Evolutionary conservation across 2,113 vertebrate genomes (phyloP), one percentile per base, ranked within the genome.

Genomic region (Poeciliopsis prolifica): DNA sequence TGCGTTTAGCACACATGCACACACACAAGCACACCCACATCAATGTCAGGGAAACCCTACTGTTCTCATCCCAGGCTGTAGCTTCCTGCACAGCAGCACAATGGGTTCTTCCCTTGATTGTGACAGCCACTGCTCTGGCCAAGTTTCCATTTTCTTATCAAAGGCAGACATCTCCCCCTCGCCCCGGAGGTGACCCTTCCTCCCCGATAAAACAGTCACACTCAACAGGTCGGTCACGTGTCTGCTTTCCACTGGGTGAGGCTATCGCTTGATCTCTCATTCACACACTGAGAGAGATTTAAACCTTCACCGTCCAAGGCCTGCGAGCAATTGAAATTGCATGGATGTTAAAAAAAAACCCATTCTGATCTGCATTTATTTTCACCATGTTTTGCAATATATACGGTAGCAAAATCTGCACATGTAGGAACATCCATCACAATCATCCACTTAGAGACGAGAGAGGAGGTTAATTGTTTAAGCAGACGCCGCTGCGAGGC

Each of bases 51-150:
- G 81, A 87, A 87, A 80, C 88, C 72, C 77, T 35, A 72, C 81
- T 87, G 72, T 91, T 90, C 84, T 90, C 90, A 86, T 91, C 83
- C 33, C 19, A 86, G 79, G 80, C 85, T 78, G 75, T 63, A 73
- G 81, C 81, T 93, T 92, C 87, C 90, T 92, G 89, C 86, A 85
- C 77, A 72, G 64, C 80, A 42, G 84, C 61, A 93, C 93, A 94
- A 94, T 94, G 88, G 86, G 72, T 88, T 90, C 90, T 95, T 94
- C 94, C 94, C 91, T 54, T 61, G 68, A 95, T 94, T 95, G 93
- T 87, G 77, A 79, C 60, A 83, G 77, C 60, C 70, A 70, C 74
- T 85, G 84, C 89, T 92, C 88, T 94, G 90, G 61, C 37, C 79
- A 81, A 87, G 91, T 92, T 89, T 92, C 85, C 77, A 54, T 65